phyloP scores from a whole-genome alignment of 92 coral and sea anemone genomes.

The Phenganax marumi region DNA sequence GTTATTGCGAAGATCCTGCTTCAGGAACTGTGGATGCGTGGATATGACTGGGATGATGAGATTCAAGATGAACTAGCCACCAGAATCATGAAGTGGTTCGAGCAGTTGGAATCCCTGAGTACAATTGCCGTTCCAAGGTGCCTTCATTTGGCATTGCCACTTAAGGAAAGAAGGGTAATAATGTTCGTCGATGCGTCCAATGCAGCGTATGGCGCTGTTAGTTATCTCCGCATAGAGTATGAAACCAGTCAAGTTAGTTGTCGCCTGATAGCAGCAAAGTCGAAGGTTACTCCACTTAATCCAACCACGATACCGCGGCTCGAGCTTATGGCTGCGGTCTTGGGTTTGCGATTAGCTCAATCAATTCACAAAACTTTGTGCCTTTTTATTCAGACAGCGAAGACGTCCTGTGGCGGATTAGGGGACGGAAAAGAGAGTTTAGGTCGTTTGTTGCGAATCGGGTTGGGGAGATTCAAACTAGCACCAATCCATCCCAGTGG shows the following conservation, averaged over 20 bases:
- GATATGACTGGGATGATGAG: constrained; percentile 58
- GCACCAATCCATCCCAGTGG: constrained; percentile 41
- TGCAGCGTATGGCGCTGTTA: constrained; percentile 58
- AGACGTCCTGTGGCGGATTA: constrained; percentile 57
- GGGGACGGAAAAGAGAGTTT: constrained; percentile 48
- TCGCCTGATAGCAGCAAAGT: background rate
- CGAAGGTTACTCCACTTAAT: constrained; percentile 40
- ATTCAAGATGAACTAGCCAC: constrained; percentile 49
- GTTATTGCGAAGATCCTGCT: constrained; percentile 53
- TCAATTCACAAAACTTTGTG: constrained; percentile 24
- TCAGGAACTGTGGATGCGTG: constrained; percentile 54
- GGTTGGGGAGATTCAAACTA: constrained; percentile 63
- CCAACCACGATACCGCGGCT: constrained; percentile 53
- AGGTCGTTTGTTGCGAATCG: constrained; percentile 59
- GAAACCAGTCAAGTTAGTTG: background rate
- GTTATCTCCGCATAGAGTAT: constrained; percentile 48
- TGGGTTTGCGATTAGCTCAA: constrained; percentile 59
- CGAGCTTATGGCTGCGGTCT: constrained; percentile 59
- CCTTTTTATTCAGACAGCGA: constrained; percentile 39
- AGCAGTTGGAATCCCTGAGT: constrained; percentile 35
- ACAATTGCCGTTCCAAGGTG: constrained; percentile 54
- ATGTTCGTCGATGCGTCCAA: constrained; percentile 62
- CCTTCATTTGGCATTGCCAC: constrained; percentile 30
- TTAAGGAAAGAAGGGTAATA: constrained; percentile 29
- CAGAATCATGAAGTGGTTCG: constrained; percentile 50